phyloP scores from a whole-genome alignment of 2,888 invertebrate genomes.

The Ectobius pallidus region DNA sequence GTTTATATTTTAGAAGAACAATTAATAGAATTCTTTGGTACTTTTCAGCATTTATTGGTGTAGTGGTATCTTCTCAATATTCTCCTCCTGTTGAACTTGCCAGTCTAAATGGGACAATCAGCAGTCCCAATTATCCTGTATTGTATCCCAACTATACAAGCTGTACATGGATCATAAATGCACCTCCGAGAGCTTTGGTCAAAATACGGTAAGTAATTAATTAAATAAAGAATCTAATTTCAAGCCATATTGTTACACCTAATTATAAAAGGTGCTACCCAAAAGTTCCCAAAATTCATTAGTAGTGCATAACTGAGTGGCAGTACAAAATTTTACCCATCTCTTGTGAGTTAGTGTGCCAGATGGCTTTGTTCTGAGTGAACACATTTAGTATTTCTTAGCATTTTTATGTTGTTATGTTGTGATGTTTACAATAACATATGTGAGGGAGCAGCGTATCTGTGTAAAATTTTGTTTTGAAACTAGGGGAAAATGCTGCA shows the following conservation, averaged over 20 bases:
- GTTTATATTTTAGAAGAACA: neutral
- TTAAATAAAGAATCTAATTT: too few species aligned
- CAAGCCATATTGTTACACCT: neutral
- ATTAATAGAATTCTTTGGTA: neutral
- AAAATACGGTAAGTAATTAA: constrained; percentile 47
- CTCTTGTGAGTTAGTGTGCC: too few species aligned
- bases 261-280: too few species aligned
- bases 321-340: too few species aligned
- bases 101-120: constrained; percentile 44
- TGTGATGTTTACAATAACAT: too few species aligned
- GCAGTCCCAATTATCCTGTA: constrained; percentile 47
- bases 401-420: too few species aligned
- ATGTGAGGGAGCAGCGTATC: too few species aligned
- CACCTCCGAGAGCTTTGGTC: constrained; percentile 45
- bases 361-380: too few species aligned
- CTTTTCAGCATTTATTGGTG: neutral
- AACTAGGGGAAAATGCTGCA: too few species aligned
- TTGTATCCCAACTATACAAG: constrained; percentile 46
- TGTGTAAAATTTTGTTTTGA: too few species aligned
- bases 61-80: constrained; percentile 1
- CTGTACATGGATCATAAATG: constrained; percentile 48
- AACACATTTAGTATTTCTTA: too few species aligned
- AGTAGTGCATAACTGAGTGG: too few species aligned
- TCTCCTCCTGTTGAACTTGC: constrained; percentile 24
- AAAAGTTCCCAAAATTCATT: neutral